Evolutionary conservation across 2,113 vertebrate genomes (phyloP).

Genomic region (Galeopterus variegatus): DNA sequence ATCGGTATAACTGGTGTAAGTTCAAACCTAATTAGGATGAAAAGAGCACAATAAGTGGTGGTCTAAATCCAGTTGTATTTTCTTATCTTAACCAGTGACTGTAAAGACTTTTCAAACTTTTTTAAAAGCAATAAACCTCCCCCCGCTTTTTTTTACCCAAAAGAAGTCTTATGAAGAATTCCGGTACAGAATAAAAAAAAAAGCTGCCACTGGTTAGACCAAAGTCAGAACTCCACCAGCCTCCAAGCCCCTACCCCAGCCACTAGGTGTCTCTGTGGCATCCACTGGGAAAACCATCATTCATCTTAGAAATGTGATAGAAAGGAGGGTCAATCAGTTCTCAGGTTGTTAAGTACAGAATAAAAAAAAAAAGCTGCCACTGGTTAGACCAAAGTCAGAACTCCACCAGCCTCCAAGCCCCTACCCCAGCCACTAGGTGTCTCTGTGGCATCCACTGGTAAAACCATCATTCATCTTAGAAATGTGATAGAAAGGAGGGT

Average conservation of each 20-base stretch:
- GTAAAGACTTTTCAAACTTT: conserved; percentile 12
- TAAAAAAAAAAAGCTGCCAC: not conserved
- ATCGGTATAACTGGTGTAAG: not conserved
- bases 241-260: not conserved
- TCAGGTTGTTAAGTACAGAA: not conserved
- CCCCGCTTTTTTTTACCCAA: not conserved
- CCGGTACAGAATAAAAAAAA: not conserved
- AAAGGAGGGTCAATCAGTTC: not conserved
- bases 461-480: not conserved
- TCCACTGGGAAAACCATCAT: not conserved
- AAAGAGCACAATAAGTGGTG: conserved; percentile 21
- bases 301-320: not conserved
- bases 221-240: not conserved
- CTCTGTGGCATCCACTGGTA: not conserved
- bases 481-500: not conserved
- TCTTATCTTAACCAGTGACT: not conserved
- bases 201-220: not conserved
- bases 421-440: not conserved
- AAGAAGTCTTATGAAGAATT: not conserved
- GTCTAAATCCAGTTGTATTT: conserved; percentile 19
- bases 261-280: not conserved
- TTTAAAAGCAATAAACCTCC: not conserved
- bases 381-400: not conserved
- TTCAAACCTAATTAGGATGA: not conserved
- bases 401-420: not conserved